phyloP scores from a whole-genome alignment of 2,888 invertebrate species.

The Deladenus siricidicola region DNA sequence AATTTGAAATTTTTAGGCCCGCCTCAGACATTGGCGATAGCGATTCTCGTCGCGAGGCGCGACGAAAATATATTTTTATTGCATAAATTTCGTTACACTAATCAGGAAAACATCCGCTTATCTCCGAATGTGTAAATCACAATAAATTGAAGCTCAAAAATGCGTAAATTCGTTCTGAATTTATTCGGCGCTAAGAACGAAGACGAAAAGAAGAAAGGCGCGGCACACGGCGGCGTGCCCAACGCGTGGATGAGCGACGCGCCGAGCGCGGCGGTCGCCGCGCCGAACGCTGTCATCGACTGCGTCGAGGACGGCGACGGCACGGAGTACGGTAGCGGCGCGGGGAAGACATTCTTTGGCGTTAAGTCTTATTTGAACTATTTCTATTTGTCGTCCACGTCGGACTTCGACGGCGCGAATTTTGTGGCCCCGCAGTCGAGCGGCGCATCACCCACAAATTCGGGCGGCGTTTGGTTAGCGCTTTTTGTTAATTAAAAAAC shows the following conservation, averaged over 20 bases:
- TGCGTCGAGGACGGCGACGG: conserved; percentile 1
- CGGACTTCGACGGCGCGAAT: conserved; percentile 17
- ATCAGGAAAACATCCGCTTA: no score
- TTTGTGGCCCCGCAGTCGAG: background rate
- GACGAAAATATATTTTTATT: no score
- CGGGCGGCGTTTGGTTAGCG: background rate
- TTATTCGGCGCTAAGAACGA: background rate
- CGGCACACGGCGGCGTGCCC: no score
- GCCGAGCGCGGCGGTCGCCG: background rate
- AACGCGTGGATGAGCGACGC: no score
- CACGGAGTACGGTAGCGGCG: background rate
- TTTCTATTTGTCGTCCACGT: conserved; percentile 47
- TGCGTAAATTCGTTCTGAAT: background rate
- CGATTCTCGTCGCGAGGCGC: no score
- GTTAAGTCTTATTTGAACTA: conserved; percentile 50
- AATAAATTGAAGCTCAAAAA: no score
- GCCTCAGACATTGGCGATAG: no score
- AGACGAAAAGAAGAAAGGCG: no score
- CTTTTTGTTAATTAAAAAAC: no score
- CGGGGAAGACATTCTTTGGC: conserved; percentile 35
- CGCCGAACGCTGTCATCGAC: conserved; percentile 8
- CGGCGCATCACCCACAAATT: background rate
- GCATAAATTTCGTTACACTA: no score
- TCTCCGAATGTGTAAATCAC: no score
- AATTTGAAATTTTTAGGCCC: no score